Evolutionary conservation across 2,888 invertebrate genomes (phyloP), one percentile per base, ranked within the genome.

Genomic region (Lycophotia porphyrea): DNA sequence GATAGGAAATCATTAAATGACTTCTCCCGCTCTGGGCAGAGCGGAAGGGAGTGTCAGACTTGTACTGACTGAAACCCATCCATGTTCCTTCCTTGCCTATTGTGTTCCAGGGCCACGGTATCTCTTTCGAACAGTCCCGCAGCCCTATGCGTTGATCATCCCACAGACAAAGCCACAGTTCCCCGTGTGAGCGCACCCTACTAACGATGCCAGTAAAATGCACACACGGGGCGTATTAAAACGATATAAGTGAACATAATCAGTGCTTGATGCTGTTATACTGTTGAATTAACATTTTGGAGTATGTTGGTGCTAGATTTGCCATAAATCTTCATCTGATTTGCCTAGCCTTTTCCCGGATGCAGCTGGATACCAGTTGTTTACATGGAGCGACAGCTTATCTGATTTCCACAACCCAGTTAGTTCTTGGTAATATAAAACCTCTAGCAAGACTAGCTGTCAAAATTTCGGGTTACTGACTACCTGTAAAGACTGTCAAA

Each of bases 211-310:
- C 65, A 65, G 64, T 77, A 72, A 70, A 78, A 75, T 64, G 69
- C 67, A 80, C 61, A 68, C 72, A 76, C 36, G 5, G 49, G 44
- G 39, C 65, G 58, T 52, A 71, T 75, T 75, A 74, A 72, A 78
- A 66, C 60, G 73, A 69, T 75, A 77, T 85, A 85, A 66, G n/a
- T 77, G 64, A 68, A 69, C 68, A 77, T 72, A 66, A 82, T 77
- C 68, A 81, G 72, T 7, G 65, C 68, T 44, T 64, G 24, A 39
- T 65, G 39, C 68, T 71, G 27, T 71, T 65, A 63, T 34, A 64
- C 27, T n/a, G 52, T 61, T 64, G 31, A 36, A 55, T 71, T 69
- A 65, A 60, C 58, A 34, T 31, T 60, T 34, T 34, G 21, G 0
- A 1, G 5, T n/a, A 13, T 60, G n/a, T 63, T 39, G 1, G 0